Base-by-base conservation (phyloP, 2,888 invertebrate species). In the Galerucella pusilla region DNA sequence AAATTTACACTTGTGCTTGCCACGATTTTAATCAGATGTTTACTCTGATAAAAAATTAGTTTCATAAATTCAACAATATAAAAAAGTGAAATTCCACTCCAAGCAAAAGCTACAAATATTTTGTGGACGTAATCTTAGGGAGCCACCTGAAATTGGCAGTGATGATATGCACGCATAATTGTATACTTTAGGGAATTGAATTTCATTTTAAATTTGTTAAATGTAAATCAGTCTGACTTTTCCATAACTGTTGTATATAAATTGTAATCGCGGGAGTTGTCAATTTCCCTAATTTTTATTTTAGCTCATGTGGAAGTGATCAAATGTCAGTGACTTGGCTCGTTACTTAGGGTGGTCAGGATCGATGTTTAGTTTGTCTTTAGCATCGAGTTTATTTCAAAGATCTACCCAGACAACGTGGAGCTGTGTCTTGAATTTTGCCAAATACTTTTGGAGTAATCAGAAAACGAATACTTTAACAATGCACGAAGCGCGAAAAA, bases 401-500 rank as follows among this genome's bases (percentile, higher is more conserved):
- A 91, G 90, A 88, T 92, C 92, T 87, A 92, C 91, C 85, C 89
- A 90, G 84, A 90, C 91, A 88, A 92, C 92, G 90, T 92, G 92
- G 92, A 91, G 92, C 89, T 91, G 90, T 81, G 81, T 85, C 77
- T 76, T 79, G 59, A 71, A 80, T 78, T 79, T 84, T 42, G 77
- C 79, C 65, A 73, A 78, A 78, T 79, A 81, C 65, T 28, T 82
- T 79, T 78, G 78, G 77, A 73, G 67, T 59, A 64, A 54, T 16
- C 28, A 57, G 20, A 63, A 63, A n/a, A 70, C 35, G 12, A 76
- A 66, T 14, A 45, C 63, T 25, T 14, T 64, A 49, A 73, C 54
- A 45, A 94, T 94, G 95, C 95, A 94, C 85, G 92, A 94, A 83
- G 93, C 93, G 80, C 91, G 94, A 83, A 92, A 94, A 90, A 93